Percentiles rank a stretch among this genome's conserved stretches.
These are phyloP conservation scores for Dusona sp. DNA, from an alignment of 2,888 invertebrate species.

Conservation along the genomic window DNA sequence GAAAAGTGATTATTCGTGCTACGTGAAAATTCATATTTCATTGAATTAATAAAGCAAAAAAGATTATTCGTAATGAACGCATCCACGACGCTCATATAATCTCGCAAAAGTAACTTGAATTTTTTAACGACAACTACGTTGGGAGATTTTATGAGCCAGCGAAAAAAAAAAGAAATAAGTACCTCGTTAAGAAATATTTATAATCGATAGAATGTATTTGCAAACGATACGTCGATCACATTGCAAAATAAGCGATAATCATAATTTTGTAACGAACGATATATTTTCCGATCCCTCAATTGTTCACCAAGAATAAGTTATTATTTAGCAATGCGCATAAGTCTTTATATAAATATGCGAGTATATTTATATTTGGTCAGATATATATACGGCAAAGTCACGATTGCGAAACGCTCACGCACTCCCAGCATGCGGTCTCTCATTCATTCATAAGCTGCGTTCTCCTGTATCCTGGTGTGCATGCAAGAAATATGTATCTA, in stretches of 20 bases:
- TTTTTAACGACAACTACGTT: neutral
- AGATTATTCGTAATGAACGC: too few relatives aligned
- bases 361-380: constrained; percentile 4
- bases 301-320: constrained; percentile 51
- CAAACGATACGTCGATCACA: neutral
- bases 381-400: constrained; percentile 38
- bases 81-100: neutral
- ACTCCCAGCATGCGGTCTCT: constrained; percentile 64
- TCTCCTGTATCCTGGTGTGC: constrained; percentile 37
- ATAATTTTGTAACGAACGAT: constrained; percentile 50
- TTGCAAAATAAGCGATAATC: neutral
- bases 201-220: neutral
- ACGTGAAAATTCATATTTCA: neutral
- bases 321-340: neutral
- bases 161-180: neutral
- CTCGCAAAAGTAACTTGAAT: neutral
- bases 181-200: neutral
- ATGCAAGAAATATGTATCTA: constrained; percentile 64
- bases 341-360: neutral
- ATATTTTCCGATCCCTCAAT: constrained; percentile 54
- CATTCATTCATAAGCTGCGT: constrained; percentile 64
- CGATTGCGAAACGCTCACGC: constrained; percentile 62
- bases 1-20: neutral
- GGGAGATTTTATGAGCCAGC: neutral
- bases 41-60: too few relatives aligned